Conservation (phyloP, 1,140 invertebrate genomes). For the Tetramorium parvispinum region DNA sequence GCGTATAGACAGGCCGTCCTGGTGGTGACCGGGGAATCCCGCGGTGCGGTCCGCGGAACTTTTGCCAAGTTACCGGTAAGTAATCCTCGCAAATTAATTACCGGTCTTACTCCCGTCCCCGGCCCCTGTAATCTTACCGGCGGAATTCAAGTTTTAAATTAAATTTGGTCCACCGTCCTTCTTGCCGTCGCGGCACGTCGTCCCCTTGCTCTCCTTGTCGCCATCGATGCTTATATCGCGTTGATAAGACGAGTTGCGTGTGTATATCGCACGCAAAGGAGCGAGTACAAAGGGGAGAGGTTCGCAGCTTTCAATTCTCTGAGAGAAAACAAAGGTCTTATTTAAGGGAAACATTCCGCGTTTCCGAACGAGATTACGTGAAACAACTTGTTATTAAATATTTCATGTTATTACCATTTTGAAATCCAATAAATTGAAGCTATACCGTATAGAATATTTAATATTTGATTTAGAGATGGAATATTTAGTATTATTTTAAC, state of each 20-base stretch:
- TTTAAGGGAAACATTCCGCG: neutral
- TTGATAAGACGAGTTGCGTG: neutral
- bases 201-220: neutral
- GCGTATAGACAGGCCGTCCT: slow-evolving; percentile 36
- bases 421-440: neutral
- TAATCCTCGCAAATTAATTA: slow-evolving; percentile 71
- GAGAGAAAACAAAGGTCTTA: neutral
- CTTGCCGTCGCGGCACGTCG: neutral
- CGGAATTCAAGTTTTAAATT: slow-evolving; percentile 70
- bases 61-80: slow-evolving; percentile 58
- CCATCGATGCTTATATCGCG: neutral
- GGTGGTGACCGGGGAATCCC: slow-evolving; percentile 37
- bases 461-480: neutral
- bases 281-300: neutral
- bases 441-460: neutral
- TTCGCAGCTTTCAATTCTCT: neutral
- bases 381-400: neutral
- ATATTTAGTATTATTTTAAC: slow-evolving; percentile 8
- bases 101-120: slow-evolving; percentile 42
- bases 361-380: neutral
- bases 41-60: slow-evolving; percentile 12
- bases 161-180: slow-evolving; percentile 50
- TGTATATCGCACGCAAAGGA: neutral
- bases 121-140: slow-evolving; percentile 52
- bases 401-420: neutral